Conservation (phyloP, 30 jellyfish, hydroid and myxozoan genomes). For the Turritopsis rubra region DNA sequence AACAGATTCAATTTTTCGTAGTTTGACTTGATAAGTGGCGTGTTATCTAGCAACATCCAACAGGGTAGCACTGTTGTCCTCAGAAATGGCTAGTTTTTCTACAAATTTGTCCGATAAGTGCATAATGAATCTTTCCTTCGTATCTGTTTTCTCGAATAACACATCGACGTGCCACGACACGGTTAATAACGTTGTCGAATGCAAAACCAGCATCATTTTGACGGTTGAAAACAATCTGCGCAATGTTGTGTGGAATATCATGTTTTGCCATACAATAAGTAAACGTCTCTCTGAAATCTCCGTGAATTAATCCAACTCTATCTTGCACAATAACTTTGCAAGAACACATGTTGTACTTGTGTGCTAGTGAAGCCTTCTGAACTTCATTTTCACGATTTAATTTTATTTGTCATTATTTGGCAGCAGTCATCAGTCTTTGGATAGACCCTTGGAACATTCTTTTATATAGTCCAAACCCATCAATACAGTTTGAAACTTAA, state of each 20-base stretch:
- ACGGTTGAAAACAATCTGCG: neutral
- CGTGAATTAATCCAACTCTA: neutral
- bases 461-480: no score
- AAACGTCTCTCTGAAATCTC: neutral
- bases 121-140: neutral
- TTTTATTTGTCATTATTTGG: no score
- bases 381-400: no score
- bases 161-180: neutral
- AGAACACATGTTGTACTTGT: no score
- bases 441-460: no score
- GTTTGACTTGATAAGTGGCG: no score
- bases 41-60: no score
- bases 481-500: no score
- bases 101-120: neutral
- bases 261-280: neutral
- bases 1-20: no score
- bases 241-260: neutral
- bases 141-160: neutral
- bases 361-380: no score
- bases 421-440: no score
- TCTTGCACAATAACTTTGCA: neutral
- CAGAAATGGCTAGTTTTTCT: neutral
- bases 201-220: neutral
- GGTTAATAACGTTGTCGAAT: neutral
- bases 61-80: no score